phyloP scores from a whole-genome alignment of 2,113 vertebrate species.

The Solenodon paradoxus region DNA sequence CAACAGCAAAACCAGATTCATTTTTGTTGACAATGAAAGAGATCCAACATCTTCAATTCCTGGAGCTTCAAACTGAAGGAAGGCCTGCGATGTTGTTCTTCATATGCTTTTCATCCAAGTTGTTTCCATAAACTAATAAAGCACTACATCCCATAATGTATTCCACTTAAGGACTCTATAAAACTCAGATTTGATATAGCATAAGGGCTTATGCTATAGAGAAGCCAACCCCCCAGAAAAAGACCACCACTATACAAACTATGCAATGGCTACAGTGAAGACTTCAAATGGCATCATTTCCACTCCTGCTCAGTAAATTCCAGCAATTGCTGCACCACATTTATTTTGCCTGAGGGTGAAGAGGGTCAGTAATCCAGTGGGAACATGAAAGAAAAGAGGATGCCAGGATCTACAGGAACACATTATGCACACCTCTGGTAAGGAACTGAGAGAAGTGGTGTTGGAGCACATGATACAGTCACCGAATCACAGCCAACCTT shows the following conservation, averaged over 20 bases:
- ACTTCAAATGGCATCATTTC: constrained; percentile 95
- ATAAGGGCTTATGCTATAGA: constrained; percentile 83
- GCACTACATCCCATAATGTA: not conserved
- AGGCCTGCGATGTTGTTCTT: not conserved
- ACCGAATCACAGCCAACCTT: too few species aligned
- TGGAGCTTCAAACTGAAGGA: not conserved
- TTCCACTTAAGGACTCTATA: not conserved
- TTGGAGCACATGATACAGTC: too few species aligned
- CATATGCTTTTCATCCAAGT: not conserved
- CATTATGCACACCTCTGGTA: too few species aligned
- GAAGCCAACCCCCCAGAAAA: constrained; percentile 94
- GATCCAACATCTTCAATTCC: not conserved
- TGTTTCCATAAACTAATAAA: not conserved
- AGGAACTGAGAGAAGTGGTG: too few species aligned
- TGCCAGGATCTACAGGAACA: too few species aligned
- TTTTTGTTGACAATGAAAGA: not conserved
- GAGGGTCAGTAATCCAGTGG: too few species aligned
- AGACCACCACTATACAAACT: constrained; percentile 94
- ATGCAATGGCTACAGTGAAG: constrained; percentile 93
- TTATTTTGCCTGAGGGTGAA: too few species aligned
- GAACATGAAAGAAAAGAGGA: too few species aligned
- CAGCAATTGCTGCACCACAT: constrained; percentile 97
- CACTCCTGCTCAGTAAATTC: constrained; percentile 97
- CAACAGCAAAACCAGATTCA: not conserved
- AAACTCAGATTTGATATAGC: not conserved